A percentile compares a stretch with the other conserved stretches of the same genome.
These are phyloP conservation scores for Peromyscus nudipes DNA, from an alignment of 2,797 vertebrate species.

Conservation along the genomic window DNA sequence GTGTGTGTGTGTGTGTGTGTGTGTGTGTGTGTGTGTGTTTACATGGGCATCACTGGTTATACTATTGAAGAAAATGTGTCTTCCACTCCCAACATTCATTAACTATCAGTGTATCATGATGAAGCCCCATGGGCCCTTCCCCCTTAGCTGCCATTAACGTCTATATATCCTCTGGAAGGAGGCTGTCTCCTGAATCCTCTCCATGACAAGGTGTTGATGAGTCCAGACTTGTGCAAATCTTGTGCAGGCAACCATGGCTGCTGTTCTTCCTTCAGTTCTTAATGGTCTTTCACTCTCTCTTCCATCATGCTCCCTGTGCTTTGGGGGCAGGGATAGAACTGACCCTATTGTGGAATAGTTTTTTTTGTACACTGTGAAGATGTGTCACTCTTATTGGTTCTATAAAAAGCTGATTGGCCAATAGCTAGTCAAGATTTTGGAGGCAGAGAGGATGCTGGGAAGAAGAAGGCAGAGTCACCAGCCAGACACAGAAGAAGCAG, in stretches of 20 bases:
- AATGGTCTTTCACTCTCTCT: too few relatives aligned
- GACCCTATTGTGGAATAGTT: not conserved
- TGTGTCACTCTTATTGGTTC: not conserved
- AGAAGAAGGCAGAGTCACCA: not conserved
- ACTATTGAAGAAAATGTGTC: not conserved
- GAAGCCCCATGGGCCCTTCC: not conserved
- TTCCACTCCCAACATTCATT: not conserved
- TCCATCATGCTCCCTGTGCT: too few relatives aligned
- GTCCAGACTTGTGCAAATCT: not conserved
- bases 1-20: too few relatives aligned
- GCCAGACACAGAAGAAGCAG: not conserved
- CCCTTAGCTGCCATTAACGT: not conserved
- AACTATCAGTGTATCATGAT: not conserved
- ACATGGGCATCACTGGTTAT: not conserved
- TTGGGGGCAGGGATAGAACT: too few relatives aligned
- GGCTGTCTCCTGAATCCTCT: too few relatives aligned
- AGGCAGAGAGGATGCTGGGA: not conserved
- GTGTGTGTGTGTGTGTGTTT: not conserved
- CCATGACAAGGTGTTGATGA: not conserved
- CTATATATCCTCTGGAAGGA: not conserved
- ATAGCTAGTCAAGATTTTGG: not conserved
- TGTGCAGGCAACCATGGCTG: not conserved
- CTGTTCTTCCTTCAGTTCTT: too few relatives aligned
- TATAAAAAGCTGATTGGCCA: not conserved
- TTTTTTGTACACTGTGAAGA: not conserved